Base-by-base conservation (phyloP, 2,888 invertebrate species). In the Timema cristinae region DNA sequence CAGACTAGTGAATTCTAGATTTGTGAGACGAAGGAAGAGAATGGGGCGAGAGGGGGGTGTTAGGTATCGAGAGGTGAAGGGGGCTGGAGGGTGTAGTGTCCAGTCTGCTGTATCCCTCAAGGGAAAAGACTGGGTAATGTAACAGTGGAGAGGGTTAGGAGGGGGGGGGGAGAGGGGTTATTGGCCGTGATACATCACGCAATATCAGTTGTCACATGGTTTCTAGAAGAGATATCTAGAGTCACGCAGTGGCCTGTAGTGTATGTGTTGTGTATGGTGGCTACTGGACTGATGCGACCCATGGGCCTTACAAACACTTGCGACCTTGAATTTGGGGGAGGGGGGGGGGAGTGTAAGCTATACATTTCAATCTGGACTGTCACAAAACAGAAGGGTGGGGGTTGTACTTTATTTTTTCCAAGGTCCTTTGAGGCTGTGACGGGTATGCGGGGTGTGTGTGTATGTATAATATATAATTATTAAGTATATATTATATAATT, bases 341-440 rank as follows among this genome's bases (percentile, higher is more conserved):
- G 54, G 50, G 47, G 61, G 48, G 69, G 68, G 7, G 52, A 48
- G 52, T 49, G 50, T 49, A n/a, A 68, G 72, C 74, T 71, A 74
- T 74, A 74, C 74, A 71, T 74, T 74, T 74, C 74, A 74, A 74
- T 74, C 74, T 71, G 59, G 67, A 54, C 63, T 74, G 74, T 74
- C 73, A 71, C 67, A 61, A 47, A 48, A 16, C 59, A 32, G 32
- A 32, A 32, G 32, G 32, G 32, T 32, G 32, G 32, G 32, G 32
- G 32, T 32, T 32, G 32, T 1, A 32, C 32, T 32, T 32, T 32
- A n/a, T 32, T 32, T 32, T 32, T 32, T 32, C 32, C 4, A 32
- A 32, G 32, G 32, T 32, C 32, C 32, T 32, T 32, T 32, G 32
- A 32, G 32, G 32, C 32, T 32, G 32, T 4, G 32, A 32, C 32